These are phyloP conservation scores for Drosophila nigromelanica DNA, from an alignment of 1,140 invertebrate genomes.

Conservation along the genomic window DNA sequence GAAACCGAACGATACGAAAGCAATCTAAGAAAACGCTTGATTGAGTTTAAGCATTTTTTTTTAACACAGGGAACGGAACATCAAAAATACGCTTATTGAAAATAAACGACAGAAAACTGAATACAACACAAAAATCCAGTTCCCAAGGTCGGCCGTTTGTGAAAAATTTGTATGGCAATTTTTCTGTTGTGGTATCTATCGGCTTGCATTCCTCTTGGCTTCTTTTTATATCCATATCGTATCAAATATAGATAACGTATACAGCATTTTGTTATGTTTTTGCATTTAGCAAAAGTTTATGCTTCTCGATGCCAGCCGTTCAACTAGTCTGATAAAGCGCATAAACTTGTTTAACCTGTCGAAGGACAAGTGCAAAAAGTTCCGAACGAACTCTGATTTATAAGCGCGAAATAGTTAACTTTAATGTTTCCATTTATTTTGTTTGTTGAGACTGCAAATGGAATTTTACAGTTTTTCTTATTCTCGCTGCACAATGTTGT, in stretches of 20 bases:
- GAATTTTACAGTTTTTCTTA: conserved; percentile 31
- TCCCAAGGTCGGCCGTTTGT: conserved; percentile 61
- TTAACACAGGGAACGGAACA: conserved; percentile 10
- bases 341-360: conserved; percentile 62
- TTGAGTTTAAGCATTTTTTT: conserved; percentile 48
- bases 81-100: conserved; percentile 6
- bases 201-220: not conserved
- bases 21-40: conserved; percentile 63
- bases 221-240: not conserved
- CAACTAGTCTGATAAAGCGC: conserved; percentile 34
- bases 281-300: conserved; percentile 4
- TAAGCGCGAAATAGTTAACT: not conserved
- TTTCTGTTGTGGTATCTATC: conserved; percentile 2
- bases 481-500: not conserved
- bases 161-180: conserved; percentile 9
- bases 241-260: conserved; percentile 7
- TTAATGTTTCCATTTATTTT: not conserved
- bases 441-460: conserved; percentile 3
- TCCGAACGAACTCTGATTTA: conserved; percentile 40
- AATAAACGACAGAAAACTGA: conserved; percentile 9
- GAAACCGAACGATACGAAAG: conserved; percentile 30
- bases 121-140: conserved; percentile 44
- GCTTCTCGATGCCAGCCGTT: not conserved
- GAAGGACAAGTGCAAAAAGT: conserved; percentile 52
- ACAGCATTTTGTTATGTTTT: not conserved